Percentiles rank a stretch among this genome's conserved stretches.
phyloP scores from a whole-genome alignment of 2,797 vertebrate genomes.

The Botia almorhae region DNA sequence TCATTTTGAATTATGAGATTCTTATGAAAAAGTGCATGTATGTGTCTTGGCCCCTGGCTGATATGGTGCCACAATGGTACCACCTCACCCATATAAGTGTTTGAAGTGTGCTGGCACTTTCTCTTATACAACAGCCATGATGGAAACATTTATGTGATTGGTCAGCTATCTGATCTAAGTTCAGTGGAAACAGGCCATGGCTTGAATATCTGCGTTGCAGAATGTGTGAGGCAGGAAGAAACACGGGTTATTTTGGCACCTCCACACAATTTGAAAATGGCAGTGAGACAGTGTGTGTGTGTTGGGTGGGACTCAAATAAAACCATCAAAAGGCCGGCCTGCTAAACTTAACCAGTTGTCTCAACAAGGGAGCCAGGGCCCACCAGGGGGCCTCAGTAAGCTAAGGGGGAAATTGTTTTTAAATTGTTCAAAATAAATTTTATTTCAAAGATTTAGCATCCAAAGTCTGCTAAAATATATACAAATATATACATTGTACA shows the following conservation, averaged over 20 bases:
- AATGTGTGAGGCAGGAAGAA: conserved; percentile 9
- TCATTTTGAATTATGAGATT: neutral
- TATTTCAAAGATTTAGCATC: no score
- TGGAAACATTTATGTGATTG: conserved; percentile 23
- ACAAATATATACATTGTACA: no score
- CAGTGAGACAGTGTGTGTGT: neutral
- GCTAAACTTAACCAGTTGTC: neutral
- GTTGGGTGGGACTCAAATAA: neutral
- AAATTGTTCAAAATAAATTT: no score
- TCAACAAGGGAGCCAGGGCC: no score
- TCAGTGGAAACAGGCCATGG: conserved; percentile 19
- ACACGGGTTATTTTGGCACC: conserved; percentile 42
- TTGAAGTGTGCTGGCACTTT: conserved; percentile 1
- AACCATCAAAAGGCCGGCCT: neutral
- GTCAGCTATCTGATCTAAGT: conserved; percentile 31
- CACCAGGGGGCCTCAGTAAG: no score
- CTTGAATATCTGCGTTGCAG: conserved; percentile 20
- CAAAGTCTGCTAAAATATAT: no score
- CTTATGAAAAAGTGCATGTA: neutral
- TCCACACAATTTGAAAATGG: conserved; percentile 47
- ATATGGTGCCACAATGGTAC: neutral
- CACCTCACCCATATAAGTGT: neutral
- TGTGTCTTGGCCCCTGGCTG: neutral
- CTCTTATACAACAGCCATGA: conserved; percentile 31
- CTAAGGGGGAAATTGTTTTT: no score